Base-by-base conservation (phyloP, 2,888 invertebrate genomes). In the Rotaria magnacalcarata region DNA sequence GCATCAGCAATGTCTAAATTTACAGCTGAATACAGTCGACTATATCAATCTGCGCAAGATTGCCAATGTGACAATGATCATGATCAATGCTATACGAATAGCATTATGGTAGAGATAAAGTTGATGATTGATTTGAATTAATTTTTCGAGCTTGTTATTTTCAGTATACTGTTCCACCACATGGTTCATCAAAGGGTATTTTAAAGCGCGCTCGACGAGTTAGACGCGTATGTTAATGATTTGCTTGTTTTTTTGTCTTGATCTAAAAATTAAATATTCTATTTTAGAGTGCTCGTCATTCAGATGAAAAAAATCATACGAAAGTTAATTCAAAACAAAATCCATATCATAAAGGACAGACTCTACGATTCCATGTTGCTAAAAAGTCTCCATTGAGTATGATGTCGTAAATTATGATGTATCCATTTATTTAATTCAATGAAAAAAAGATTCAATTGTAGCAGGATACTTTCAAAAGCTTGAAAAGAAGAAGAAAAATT, bases 1-100 rank as follows among this genome's bases (percentile, higher is more conserved):
- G 41, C 86, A 50, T 75, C 85, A 84, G 50, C 75, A 21, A 85
- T 58, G 34, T 8, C 74, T 0, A 74, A 86, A 41, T 86, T 85
- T 50, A 86, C 75, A 47, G 86, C 85, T 43, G 85, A 85, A 56
- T 86, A 74, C 41, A 86, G 86, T 74, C 75, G 85, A 67, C 56
- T 58, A 27, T 86, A 86, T 54, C 86, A 86, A 85, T 43, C 85
- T 24, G 34, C 52, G 24, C 86, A 86, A 60, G 75, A 84, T 84
- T 86, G 86, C 41, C 75, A 85, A 85, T 86, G 86, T 84, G 86
- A 86, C 47, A 58, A 85, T n/a, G 86, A 86, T 84, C 86, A 86
- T 43, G 80, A 86, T 84, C 84, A 86, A 84, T 86, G 86, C 43
- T 86, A 56, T n/a, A 0, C n/a, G 47, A 80, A 80, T 47, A 47